Percentiles rank a stretch among this genome's conserved stretches.
Conservation (phyloP, 1,140 invertebrate genomes). For the Paracyclopina nana region DNA sequence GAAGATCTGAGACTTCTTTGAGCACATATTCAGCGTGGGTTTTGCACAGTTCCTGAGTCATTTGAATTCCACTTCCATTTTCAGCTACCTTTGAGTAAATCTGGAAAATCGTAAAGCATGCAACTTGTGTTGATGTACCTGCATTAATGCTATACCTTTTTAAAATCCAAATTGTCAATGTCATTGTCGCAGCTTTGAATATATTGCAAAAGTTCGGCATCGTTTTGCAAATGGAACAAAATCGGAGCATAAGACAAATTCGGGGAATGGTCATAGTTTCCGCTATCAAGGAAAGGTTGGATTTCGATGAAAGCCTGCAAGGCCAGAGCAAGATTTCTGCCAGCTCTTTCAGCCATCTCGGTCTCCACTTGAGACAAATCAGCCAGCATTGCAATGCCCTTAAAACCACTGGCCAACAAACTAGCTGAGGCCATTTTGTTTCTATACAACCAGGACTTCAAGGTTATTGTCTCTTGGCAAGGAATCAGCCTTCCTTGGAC, state of each 20-base stretch:
- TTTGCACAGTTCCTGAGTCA: too few species aligned
- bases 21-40: too few species aligned
- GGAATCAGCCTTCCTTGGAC: conserved; percentile 4
- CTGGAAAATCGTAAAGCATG: too few species aligned
- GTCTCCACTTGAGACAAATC: not conserved
- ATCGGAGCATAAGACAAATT: not conserved
- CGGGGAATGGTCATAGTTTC: too few species aligned
- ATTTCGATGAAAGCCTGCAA: not conserved
- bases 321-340: not conserved
- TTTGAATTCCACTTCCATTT: too few species aligned
- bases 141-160: too few species aligned
- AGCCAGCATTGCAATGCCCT: not conserved
- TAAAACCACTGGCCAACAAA: not conserved
- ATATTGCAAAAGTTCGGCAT: not conserved
- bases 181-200: not conserved
- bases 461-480: not conserved
- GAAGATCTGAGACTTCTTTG: too few species aligned
- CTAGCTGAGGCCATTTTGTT: not conserved
- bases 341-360: not conserved
- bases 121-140: too few species aligned
- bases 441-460: not conserved
- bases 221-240: not conserved
- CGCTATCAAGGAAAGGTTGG: not conserved
- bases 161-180: not conserved
- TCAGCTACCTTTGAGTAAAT: too few species aligned